Evolutionary conservation across 37 sponge, comb jelly and placozoan genomes (phyloP), one percentile per base, ranked within the genome.

Genomic region (Aphrocallistes beatrix): DNA sequence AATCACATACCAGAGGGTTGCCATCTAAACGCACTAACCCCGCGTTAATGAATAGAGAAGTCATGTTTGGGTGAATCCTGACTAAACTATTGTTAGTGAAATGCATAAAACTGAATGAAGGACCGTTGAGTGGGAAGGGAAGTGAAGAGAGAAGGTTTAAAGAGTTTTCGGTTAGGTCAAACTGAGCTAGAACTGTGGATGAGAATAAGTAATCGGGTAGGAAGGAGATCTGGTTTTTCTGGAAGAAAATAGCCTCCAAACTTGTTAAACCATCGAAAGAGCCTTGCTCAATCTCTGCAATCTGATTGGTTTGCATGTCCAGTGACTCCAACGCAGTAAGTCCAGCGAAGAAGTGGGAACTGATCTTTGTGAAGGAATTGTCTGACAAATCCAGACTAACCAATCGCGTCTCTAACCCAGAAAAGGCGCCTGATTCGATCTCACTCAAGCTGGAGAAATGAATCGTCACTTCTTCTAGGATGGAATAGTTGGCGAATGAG

Each of bases 1-100:
- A 60, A 60, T 60, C 75, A 13, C 75, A 60, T 25, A 60, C n/a
- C 21, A 60, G 3, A 60, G 75, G 75, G n/a, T 60, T 60, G 75
- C 21, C 34, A 60, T 60, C n/a, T 30, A 60, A 13, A 25, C 10
- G 21, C 10, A 60, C n/a, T 60, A 19, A 30, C 1, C 75, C 34
- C 8, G 75, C 75, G 6, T 6, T 13, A 60, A 6, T 60, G 34
- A 60, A 60, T 19, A 60, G 6, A 60, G 32, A 25, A 30, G 75
- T 25, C 10, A 60, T 6, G n/a, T 60, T 60, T 21, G 75, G 3
- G 75, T 60, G 75, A 25, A 60, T 6, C n/a, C 75, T 60, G 1
- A 30, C 75, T 19, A 60, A 25, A 60, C n/a, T 60, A 60, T 60
- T 60, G 34, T 60, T 60, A 60, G 17, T 32, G 3, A 60, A 28